These are phyloP conservation scores for Syngnathus acus DNA, from an alignment of 2,797 vertebrate species.

Conservation along the genomic window DNA sequence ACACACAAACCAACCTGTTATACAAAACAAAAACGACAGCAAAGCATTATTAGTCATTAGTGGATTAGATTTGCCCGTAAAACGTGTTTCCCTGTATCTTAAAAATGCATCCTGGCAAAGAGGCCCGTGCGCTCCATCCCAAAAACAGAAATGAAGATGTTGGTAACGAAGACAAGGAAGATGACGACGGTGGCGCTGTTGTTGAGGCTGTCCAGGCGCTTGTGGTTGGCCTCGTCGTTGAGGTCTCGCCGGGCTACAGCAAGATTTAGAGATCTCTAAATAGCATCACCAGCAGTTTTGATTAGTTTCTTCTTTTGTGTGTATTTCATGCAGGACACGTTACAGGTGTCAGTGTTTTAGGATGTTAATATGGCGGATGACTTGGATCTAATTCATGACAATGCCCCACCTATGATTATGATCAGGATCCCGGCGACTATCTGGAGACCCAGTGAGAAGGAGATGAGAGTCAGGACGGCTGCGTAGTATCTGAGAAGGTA, in stretches of 20 bases:
- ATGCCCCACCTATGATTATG: conserved; percentile 80
- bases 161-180: conserved; percentile 82
- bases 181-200: conserved; percentile 75
- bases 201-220: conserved; percentile 78
- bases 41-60: conserved; percentile 31
- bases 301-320: background rate
- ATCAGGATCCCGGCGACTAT: conserved; percentile 80
- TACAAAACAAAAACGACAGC: conserved; percentile 14
- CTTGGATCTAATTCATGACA: background rate
- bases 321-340: background rate
- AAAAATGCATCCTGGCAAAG: conserved; percentile 70
- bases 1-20: conserved; percentile 11
- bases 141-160: conserved; percentile 86
- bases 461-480: conserved; percentile 80
- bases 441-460: conserved; percentile 84
- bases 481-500: conserved; percentile 66
- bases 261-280: conserved; percentile 22
- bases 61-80: conserved; percentile 10
- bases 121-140: conserved; percentile 83
- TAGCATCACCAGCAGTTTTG: background rate
- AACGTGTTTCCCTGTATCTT: conserved; percentile 7
- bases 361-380: conserved; percentile 40
- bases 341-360: conserved; percentile 27
- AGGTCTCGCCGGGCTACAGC: conserved; percentile 79
- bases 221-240: conserved; percentile 77